These are phyloP conservation scores for Caenorhabditis latens DNA, from an alignment of 1,140 invertebrate genomes.

Conservation along the genomic window DNA sequence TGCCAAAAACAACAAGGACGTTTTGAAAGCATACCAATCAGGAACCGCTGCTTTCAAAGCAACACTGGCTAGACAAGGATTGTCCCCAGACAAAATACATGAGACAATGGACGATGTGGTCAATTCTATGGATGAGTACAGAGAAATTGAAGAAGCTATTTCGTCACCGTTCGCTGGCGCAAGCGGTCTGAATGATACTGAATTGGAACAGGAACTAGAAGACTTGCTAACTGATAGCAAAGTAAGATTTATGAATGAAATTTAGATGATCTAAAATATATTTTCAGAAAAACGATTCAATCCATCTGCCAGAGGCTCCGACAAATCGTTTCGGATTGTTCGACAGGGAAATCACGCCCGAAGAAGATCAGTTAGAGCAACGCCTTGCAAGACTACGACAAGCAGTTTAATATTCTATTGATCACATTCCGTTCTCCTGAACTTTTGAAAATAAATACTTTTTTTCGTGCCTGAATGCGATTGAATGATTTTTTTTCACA, in stretches of 20 bases:
- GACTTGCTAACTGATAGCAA: slow-evolving; percentile 65
- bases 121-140: slow-evolving; percentile 74
- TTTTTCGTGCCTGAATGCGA: too few relatives aligned
- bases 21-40: slow-evolving; percentile 72
- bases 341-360: slow-evolving; percentile 67
- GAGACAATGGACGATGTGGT: slow-evolving; percentile 72
- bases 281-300: slow-evolving; percentile 19
- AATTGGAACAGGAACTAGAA: slow-evolving; percentile 69
- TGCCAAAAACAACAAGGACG: slow-evolving; percentile 75
- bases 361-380: slow-evolving; percentile 44
- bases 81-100: slow-evolving; percentile 74
- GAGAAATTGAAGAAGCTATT: slow-evolving; percentile 71
- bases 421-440: background rate
- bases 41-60: slow-evolving; percentile 74
- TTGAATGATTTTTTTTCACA: too few relatives aligned
- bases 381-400: slow-evolving; percentile 18
- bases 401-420: background rate
- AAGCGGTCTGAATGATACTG: slow-evolving; percentile 39
- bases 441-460: too few relatives aligned
- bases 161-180: background rate
- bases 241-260: background rate
- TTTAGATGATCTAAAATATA: background rate
- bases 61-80: slow-evolving; percentile 70
- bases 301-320: slow-evolving; percentile 29
- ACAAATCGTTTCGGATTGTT: slow-evolving; percentile 64